Base-by-base conservation (phyloP, 2,888 invertebrate species). In the Agrochola lota region DNA sequence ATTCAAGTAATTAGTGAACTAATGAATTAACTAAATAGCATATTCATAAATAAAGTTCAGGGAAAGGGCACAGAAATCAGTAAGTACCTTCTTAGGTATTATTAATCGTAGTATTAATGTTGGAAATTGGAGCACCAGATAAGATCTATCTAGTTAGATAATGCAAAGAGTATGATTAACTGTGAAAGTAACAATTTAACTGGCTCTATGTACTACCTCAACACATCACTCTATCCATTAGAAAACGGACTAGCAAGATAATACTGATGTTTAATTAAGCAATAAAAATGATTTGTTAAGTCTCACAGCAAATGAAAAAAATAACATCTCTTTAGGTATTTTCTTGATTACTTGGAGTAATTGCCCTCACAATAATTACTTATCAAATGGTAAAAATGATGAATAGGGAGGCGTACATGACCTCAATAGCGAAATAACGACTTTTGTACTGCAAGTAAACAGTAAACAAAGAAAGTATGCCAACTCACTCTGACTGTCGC, bases 401-500 rank as follows among this genome's bases (percentile, higher is more conserved):
- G 71, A 80, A 68, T 69, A 84, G 86, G 86, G 85, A 89, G 89
- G 89, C 90, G 89, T 85, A 86, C 72, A 85, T 85, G 89, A 89
- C 87, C 87, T 86, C 85, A 87, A 90, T 85, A 71, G 46, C 17
- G 43, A 90, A 87, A 84, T 85, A 88, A 79, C 78, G 62, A 88
- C 81, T 80, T 87, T 80, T 84, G 77, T 82, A 86, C 78, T 71
- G 15, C 74, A 85, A 83, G 76, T 87, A 89, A 89, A 89, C 63
- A 87, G 74, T 89, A 88, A 87, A 86, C 84, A 90, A 90, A 84
- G 88, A 87, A 87, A 87, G 79, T 76, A 70, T 88, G 83, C 84
- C 84, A 86, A 90, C 94, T 94, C 88, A 95, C 96, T 91, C 91
- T 93, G 86, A 91, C 90, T 84, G 89, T 81, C 59, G 88, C 88